Base-by-base conservation (phyloP, 2,797 vertebrate species). In the Microctenopoma lineatum region DNA sequence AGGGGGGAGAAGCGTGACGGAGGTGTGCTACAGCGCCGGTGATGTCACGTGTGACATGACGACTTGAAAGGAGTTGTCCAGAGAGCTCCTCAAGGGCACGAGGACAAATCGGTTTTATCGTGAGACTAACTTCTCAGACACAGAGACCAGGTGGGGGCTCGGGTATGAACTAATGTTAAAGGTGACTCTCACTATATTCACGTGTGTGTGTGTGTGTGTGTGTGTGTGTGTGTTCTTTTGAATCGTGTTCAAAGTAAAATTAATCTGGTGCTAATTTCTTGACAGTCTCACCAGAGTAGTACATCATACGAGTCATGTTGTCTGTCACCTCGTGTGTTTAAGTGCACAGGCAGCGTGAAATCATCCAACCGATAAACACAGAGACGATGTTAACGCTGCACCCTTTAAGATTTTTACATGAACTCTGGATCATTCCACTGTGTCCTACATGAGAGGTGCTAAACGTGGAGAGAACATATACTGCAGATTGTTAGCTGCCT, bases 21-120 rank as follows among this genome's bases (percentile, higher is more conserved):
- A 85, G 82, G 74, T 77, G 77, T 66, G 84, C 59, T 46, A 57
- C 58, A 48, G 59, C 36, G 70, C 34, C 14, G 51, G 61, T 81
- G 85, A 89, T 83, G 88, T 88, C 89, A 86, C 48, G 54, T 38
- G 62, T 4, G 77, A 74, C 65, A 80, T 25, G 73, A 64, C 9
- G 75, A 69, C 66, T 73, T 77, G 65, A 84, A 80, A 79, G 76
- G 38, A 45, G 41, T 70, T 42, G 34, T 55, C 64, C 21, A 53
- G 64, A 51, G 76, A 63, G 68, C 58, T 75, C 32, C 62, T 75
- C 26, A 27, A 70, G 72, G 77, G 58, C 81, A 73, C 14, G 62
- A 45, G 76, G 68, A 64, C 68, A 52, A 62, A 53, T 64, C 0
- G 12, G 27, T 64, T 68, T 59, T 54, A 75, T 75, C 45, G 75